Evolutionary conservation across 2,113 vertebrate genomes (phyloP), one percentile per base, ranked within the genome.

Genomic region (Toxotes jaculatrix): DNA sequence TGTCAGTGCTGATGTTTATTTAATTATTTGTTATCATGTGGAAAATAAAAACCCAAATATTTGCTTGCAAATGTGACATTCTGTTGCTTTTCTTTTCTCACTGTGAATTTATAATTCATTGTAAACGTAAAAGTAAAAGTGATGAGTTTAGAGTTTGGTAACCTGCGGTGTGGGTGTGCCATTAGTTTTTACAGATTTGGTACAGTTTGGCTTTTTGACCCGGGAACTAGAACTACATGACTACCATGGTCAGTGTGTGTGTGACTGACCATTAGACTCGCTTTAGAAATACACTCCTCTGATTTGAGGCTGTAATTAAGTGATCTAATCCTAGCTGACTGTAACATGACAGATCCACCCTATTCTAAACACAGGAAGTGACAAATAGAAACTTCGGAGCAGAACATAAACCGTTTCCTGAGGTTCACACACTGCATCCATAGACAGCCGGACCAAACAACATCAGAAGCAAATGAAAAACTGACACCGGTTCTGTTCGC

Each of bases 361-460:
- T 16, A 4, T 42, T 62, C 7, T 42, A 62, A 62, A 70, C 74
- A 71, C 67, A 77, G 67, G 67, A 77, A 74, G 13, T 67, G 70
- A 80, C 17, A 34, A 67, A 51, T 16, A 51, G 32, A 80, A 42
- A 73, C 6, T 31, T 10, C 16, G 3, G 8, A 51, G 32, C 31
- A n/a, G 63, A 79, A 51, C 42, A 17, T 70, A 62, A 79, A 71
- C 70, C 53, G 36, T 34, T 34, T 32, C 5, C 47, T 38, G 19
- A 63, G 31, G 19, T 27, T 57, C 27, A 65, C 61, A 73, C 16
- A 12, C 11, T 4, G 1, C 5, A 32, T 42, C 38, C 11, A 45
- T 9, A 43, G 49, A 34, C 64, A 43, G 42, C 17, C 34, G 27
- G 16, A n/a, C n/a, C 27, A 10, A 27, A 9, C 53, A 56, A 12